These are phyloP conservation scores for Semaprochilodus insignis DNA, from an alignment of 2,797 vertebrate species.

Conservation along the genomic window DNA sequence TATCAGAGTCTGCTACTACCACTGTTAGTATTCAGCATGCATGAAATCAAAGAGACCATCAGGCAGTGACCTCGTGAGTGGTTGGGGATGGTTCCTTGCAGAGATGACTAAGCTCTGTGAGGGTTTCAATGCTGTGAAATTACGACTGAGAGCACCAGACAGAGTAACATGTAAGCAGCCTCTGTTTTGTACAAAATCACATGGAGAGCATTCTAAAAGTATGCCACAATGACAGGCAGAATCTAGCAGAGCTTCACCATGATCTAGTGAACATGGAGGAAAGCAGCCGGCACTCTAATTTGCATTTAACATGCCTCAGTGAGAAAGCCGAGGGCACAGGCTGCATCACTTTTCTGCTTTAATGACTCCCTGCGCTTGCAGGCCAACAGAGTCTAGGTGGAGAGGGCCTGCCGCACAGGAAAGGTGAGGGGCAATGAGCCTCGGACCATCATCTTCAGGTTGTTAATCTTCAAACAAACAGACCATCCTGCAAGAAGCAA, in stretches of 20 bases:
- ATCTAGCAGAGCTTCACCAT: background rate
- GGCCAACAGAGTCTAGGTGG: background rate
- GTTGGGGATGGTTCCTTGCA: too few species aligned
- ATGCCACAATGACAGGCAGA: background rate
- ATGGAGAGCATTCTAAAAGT: background rate
- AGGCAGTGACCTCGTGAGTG: background rate
- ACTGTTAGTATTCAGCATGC: background rate
- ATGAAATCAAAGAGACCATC: constrained; percentile 3
- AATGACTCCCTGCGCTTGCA: background rate
- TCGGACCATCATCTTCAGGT: constrained; percentile 23
- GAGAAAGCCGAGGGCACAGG: background rate
- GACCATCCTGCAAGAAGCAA: background rate
- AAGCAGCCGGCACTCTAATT: background rate
- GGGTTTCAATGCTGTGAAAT: background rate
- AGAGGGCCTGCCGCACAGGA: constrained; percentile 4
- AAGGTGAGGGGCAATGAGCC: constrained; percentile 14
- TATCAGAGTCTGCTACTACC: background rate
- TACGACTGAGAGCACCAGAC: background rate
- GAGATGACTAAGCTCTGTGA: background rate
- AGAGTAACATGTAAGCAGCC: background rate
- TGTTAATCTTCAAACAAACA: constrained; percentile 33
- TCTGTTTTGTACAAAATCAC: background rate
- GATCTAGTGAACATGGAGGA: background rate
- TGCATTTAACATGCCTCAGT: constrained; percentile 1
- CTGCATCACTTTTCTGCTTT: background rate